Conservation (phyloP, 2,797 vertebrate genomes). For the Syngnathus rostellatus region DNA sequence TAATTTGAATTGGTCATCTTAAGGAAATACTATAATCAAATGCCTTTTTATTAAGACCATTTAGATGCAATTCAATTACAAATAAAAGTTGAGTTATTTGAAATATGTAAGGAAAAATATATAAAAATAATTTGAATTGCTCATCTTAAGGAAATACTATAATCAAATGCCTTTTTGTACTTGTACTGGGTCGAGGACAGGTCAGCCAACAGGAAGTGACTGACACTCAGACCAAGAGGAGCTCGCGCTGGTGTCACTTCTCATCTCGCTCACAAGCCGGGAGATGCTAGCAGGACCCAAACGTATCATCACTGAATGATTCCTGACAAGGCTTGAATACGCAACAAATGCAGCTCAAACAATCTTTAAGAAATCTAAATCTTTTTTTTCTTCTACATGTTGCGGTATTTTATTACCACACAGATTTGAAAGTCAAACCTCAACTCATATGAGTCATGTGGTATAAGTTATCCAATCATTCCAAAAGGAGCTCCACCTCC, state of each 20-base stretch:
- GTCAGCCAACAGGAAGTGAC: constrained; percentile 33
- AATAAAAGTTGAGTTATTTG: too few species aligned
- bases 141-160: too few species aligned
- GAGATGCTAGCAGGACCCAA: constrained; percentile 26
- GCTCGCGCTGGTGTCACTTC: constrained; percentile 52
- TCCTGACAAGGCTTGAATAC: constrained; percentile 20
- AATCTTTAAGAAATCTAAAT: too few species aligned
- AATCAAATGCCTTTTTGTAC: background rate
- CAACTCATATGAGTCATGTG: background rate
- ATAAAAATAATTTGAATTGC: too few species aligned
- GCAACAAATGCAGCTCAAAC: background rate
- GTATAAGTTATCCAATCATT: constrained; percentile 9
- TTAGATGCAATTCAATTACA: too few species aligned
- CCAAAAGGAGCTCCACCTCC: constrained; percentile 8
- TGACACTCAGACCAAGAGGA: constrained; percentile 59
- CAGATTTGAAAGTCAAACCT: background rate
- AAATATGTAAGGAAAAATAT: too few species aligned
- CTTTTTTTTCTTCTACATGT: background rate
- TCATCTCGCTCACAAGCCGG: constrained; percentile 54
- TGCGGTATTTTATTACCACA: background rate
- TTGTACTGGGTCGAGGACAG: constrained; percentile 15
- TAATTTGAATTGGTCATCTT: too few species aligned
- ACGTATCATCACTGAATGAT: constrained; percentile 20
- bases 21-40: too few species aligned
- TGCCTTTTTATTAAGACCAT: too few species aligned